Conservation (phyloP, 2,797 vertebrate genomes). For the Catharus ustulatus region DNA sequence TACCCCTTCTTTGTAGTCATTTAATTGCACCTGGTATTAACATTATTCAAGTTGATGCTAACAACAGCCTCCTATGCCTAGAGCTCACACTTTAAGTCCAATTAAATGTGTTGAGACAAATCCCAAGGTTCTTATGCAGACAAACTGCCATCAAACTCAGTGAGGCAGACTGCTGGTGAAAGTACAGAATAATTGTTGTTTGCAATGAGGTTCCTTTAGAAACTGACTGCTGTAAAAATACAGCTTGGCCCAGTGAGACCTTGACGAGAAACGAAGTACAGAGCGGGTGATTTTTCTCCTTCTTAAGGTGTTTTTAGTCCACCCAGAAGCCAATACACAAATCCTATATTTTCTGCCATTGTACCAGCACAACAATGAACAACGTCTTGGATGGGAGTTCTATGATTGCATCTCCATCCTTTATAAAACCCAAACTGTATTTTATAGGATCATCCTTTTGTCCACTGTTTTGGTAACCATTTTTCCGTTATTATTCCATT, state of each 20-base stretch:
- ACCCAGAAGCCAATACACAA: not conserved
- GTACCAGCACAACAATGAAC: not conserved
- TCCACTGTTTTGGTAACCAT: not conserved
- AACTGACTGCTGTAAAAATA: constrained; percentile 4
- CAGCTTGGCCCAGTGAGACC: not conserved
- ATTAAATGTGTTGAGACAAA: constrained; percentile 45
- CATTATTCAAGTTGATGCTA: not conserved
- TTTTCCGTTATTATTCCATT: not conserved
- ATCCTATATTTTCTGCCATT: not conserved
- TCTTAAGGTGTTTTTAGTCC: not conserved
- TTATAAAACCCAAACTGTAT: not conserved
- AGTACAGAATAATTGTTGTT: not conserved
- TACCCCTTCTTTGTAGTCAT: not conserved
- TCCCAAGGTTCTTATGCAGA: not conserved
- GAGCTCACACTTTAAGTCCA: not conserved
- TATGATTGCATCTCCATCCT: not conserved
- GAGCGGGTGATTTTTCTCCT: not conserved
- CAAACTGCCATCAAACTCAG: not conserved
- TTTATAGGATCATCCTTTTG: not conserved
- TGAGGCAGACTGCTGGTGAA: not conserved
- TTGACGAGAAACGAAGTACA: not conserved
- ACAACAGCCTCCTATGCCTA: constrained; percentile 4
- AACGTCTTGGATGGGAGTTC: not conserved
- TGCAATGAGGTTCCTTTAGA: not conserved
- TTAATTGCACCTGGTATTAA: constrained; percentile 19